These are phyloP conservation scores for Nebria salina DNA, from an alignment of 2,888 invertebrate genomes.

Conservation along the genomic window DNA sequence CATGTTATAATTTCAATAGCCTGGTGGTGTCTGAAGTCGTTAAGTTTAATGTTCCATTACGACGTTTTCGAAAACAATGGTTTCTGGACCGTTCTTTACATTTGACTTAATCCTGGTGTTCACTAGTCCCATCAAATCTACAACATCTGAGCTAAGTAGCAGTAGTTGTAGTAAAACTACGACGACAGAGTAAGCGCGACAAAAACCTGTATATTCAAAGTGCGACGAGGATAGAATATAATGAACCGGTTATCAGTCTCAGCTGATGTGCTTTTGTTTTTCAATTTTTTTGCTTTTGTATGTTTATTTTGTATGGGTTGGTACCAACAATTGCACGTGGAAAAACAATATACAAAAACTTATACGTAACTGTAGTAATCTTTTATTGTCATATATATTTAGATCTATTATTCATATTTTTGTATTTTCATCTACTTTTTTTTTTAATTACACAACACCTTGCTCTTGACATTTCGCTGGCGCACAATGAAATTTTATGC, in stretches of 20 bases:
- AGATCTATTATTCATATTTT: not conserved
- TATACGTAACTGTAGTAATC: not conserved
- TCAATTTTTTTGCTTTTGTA: constrained; percentile 56
- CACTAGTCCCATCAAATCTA: constrained; percentile 38
- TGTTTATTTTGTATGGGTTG: constrained; percentile 53
- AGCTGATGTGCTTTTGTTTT: constrained; percentile 63
- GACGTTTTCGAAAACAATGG: not conserved
- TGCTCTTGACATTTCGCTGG: not conserved
- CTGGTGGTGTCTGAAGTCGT: not conserved
- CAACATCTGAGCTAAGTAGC: constrained; percentile 53
- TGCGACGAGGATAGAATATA: constrained; percentile 56
- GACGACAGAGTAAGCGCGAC: constrained; percentile 19
- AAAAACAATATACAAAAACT: not conserved
- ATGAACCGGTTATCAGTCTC: constrained; percentile 62
- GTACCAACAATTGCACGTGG: constrained; percentile 49
- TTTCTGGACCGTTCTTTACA: constrained; percentile 9
- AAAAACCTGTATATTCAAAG: not conserved
- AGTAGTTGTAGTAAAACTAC: constrained; percentile 59
- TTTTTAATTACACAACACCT: not conserved
- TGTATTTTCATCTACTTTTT: not conserved
- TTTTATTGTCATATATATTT: not conserved
- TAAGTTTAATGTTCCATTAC: not conserved
- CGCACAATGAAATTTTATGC: not conserved
- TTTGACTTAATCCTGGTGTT: constrained; percentile 33
- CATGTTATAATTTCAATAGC: not conserved